Evolutionary conservation across 2,797 vertebrate species (phyloP).

Genomic region (Premnoplex brunnescens): DNA sequence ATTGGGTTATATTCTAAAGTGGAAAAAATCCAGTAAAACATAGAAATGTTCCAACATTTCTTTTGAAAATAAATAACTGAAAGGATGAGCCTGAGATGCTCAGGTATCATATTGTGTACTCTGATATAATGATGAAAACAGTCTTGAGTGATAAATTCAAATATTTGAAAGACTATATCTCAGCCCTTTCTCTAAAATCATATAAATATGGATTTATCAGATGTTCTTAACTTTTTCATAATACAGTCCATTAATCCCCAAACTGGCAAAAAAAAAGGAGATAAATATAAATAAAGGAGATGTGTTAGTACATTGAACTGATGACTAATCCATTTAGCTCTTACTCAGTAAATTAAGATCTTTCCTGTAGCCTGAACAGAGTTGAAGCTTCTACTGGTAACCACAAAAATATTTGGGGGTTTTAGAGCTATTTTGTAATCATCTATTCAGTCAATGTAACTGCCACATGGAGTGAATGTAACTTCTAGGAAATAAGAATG

Average conservation of each 20-base stretch:
- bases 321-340: not conserved
- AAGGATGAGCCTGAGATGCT: not conserved
- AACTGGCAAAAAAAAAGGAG: not conserved
- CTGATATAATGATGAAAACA: not conserved
- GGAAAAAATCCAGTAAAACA: not conserved
- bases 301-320: not conserved
- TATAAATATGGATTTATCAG: not conserved
- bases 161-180: not conserved
- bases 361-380: not conserved
- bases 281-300: not conserved
- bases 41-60: not conserved
- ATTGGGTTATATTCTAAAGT: not conserved
- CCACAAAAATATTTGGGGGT: not conserved
- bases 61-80: not conserved
- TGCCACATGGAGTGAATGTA: not conserved
- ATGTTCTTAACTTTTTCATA: not conserved
- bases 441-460: not conserved
- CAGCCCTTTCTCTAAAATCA: not conserved
- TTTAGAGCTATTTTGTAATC: not conserved
- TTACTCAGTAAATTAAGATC: not conserved
- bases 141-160: not conserved
- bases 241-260: not conserved
- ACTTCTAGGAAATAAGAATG: not conserved
- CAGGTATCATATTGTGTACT: not conserved
- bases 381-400: not conserved